phyloP scores from a whole-genome alignment of 2,888 invertebrate genomes.

The Himalopsyche kuldschensis region DNA sequence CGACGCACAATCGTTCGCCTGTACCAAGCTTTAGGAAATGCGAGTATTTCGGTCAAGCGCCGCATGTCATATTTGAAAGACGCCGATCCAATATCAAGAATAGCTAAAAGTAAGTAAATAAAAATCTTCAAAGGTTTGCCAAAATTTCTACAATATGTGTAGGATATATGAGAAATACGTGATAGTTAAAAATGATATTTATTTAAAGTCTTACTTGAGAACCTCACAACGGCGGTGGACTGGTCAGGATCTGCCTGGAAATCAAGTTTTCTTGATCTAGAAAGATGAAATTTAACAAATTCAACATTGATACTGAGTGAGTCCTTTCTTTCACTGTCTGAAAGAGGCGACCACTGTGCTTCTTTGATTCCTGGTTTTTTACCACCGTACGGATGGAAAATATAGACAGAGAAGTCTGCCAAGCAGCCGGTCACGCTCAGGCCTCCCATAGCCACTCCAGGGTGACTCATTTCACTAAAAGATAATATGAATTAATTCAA shows the following conservation, averaged over 20 bases:
- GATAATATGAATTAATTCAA: neutral
- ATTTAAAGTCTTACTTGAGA: conserved; percentile 70
- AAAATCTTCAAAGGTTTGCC: neutral
- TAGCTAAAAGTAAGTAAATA: conserved; percentile 59
- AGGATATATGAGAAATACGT: too few relatives aligned
- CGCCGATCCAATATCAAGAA: conserved; percentile 93
- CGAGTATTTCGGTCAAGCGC: conserved; percentile 91
- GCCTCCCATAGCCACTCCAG: conserved; percentile 76
- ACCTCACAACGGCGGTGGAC: conserved; percentile 85
- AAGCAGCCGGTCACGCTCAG: conserved; percentile 94
- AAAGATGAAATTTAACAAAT: conserved; percentile 94
- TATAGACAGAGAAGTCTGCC: conserved; percentile 95
- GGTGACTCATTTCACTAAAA: conserved; percentile 61
- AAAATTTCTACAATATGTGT: neutral
- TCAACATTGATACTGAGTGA: conserved; percentile 95
- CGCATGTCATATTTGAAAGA: conserved; percentile 99
- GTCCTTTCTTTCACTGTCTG: conserved; percentile 90
- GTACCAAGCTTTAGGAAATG: conserved; percentile 99
- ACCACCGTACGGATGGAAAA: conserved; percentile 97
- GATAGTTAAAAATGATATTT: too few relatives aligned
- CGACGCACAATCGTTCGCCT: conserved; percentile 88
- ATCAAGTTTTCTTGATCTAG: conserved; percentile 86
- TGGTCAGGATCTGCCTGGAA: conserved; percentile 71
- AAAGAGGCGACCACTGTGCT: conserved; percentile 83
- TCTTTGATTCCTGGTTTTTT: conserved; percentile 81